phyloP scores from a whole-genome alignment of 2,797 vertebrate species.

The Columba guinea region DNA sequence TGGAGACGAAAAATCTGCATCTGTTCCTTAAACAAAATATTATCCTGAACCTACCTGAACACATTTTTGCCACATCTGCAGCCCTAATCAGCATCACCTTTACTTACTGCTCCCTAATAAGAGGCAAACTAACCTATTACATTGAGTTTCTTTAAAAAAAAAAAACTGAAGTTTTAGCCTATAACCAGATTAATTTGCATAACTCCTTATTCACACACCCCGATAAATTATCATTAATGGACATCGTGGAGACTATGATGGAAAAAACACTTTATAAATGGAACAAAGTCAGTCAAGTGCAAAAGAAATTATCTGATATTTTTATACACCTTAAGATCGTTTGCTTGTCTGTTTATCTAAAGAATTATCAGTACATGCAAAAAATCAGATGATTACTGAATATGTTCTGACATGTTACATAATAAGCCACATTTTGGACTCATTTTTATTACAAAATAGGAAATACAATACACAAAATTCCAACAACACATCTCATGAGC shows the following conservation, averaged over 20 bases:
- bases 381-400: neutral
- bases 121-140: neutral
- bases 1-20: neutral
- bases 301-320: neutral
- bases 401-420: neutral
- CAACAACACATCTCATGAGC: neutral
- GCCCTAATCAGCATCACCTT: neutral
- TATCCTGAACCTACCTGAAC: neutral
- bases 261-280: neutral
- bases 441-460: neutral
- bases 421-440: neutral
- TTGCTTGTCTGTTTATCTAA: neutral
- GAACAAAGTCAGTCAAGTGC: neutral
- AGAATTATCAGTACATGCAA: neutral
- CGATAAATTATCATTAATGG: neutral
- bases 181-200: neutral
- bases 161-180: neutral
- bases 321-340: neutral
- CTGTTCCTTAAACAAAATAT: neutral
- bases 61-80: neutral
- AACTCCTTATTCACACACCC: neutral
- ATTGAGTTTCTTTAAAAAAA: neutral
- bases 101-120: neutral
- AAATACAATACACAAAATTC: neutral
- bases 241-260: neutral